Evolutionary conservation across 1,140 invertebrate species (phyloP), one percentile per base, ranked within the genome.

Genomic region (Papilio aristodemus): DNA sequence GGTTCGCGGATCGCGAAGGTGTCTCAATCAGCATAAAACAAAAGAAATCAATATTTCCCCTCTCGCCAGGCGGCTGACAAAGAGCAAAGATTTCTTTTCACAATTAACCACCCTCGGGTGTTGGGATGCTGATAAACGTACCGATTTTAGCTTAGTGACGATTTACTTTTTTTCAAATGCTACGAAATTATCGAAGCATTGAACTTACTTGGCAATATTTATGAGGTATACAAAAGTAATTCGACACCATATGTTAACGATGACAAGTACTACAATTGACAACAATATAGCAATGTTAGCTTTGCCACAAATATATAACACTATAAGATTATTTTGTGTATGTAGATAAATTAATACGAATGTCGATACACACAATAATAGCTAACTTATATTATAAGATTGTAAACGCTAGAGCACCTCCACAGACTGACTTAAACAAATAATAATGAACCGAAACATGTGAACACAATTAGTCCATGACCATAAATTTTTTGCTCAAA

Each of bases 1-100:
- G 60, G 78, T 67, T 74, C 78, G 79, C 81, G 79, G 74, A 82
- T 80, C 81, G 78, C 83, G 74, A 85, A 91, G 89, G 89, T 91
- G 89, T 90, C 89, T 90, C 89, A 91, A 91, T 91, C 89, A 91
- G 89, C 89, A 91, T 91, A 91, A 90, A 91, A 91, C 88, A 91
- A 90, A 91, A 91, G 89, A 91, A 91, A 91, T 91, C 89, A 91
- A 91, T 91, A 91, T 84, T 78, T 78, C 82, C 84, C 86, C 84
- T 75, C 70, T 79, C 82, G 67, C 70, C 73, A 75, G 72, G 74
- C 79, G 78, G 83, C 86, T 90, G 85, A 89, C 89, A 89, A 89
- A 90, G 87, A 90, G 86, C 87, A 91, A 90, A 90, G 89, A 91
- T 91, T 91, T 91, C 89, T 91, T 91, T 91, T 91, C 87, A 89